Evolutionary conservation across 2,113 vertebrate genomes (phyloP), one percentile per base, ranked within the genome.

Genomic region (Chroicocephalus ridibundus): DNA sequence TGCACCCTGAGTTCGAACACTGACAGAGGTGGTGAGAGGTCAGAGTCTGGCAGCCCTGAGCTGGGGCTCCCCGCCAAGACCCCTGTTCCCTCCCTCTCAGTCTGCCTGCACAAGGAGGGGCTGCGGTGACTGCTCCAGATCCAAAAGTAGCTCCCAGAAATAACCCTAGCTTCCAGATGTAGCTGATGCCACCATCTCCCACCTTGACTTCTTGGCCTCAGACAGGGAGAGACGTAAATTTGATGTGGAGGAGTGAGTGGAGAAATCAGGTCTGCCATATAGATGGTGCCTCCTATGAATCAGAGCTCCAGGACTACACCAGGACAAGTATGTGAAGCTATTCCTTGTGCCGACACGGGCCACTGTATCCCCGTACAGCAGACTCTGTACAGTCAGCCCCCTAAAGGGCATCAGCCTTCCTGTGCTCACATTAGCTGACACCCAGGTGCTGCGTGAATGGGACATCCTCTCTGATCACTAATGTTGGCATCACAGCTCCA

Each of bases 21-120:
- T 61, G 81, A 26, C 3, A 19, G 44, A 80, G 51, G n/a, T 2
- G 1, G 24, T 26, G 34, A 18, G 20, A 71, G 42, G 6, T 68
- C 62, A 76, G 27, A 52, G 24, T 12, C n/a, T 22, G n/a, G 60
- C 32, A 85, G 36, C 52, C 46, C 34, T 47, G 34, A n/a, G n/a
- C 2, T 11, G 57, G 34, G 32, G 32, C 15, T 86, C 36, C 27
- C 5, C 4, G 1, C 24, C 1, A 0, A 54, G 68, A 75, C 18
- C 5, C n/a, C 24, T 1, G 0, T 38, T 68, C 22, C 29, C 22
- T 86, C 34, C 24, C 16, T 10, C 32, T 64, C 11, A 27, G 9
- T 25, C 47, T 94, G 44, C 54, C 36, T 3, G 2, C 29, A 42
- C 7, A 84, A 68, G 42, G 29, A 70, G 7, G 11, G 9, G 5